phyloP scores from a whole-genome alignment of 2,888 invertebrate species.

The Agrochola circellaris region DNA sequence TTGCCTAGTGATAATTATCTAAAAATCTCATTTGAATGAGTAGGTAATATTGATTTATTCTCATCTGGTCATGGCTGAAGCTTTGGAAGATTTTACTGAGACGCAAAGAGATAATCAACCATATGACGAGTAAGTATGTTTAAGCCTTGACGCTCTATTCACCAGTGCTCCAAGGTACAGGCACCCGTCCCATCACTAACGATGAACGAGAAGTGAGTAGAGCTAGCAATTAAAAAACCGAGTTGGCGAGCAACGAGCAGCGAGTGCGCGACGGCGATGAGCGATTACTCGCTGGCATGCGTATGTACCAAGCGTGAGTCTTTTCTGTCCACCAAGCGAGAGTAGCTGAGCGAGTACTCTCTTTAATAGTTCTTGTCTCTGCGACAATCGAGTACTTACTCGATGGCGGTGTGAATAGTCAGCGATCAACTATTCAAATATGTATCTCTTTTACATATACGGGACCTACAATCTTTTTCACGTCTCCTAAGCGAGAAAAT shows the following conservation, averaged over 20 bases:
- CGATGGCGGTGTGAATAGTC: too few species aligned
- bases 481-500: too few species aligned
- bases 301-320: background rate
- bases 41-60: background rate
- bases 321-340: background rate
- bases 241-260: background rate
- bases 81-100: conserved; percentile 22
- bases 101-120: conserved; percentile 19
- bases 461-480: too few species aligned
- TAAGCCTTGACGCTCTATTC: background rate
- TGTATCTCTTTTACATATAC: too few species aligned
- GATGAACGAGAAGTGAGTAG: too few species aligned
- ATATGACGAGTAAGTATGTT: conserved; percentile 19
- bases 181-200: too few species aligned
- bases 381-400: too few species aligned
- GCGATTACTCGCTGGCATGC: background rate
- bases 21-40: background rate
- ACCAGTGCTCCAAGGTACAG: background rate
- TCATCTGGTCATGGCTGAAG: conserved; percentile 31
- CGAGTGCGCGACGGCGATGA: background rate
- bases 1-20: background rate
- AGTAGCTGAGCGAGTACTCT: background rate
- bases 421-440: too few species aligned
- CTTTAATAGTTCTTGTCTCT: too few species aligned
- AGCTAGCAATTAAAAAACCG: background rate